Evolutionary conservation across 1,140 invertebrate genomes (phyloP).

Genomic region (Chelonus insularis): DNA sequence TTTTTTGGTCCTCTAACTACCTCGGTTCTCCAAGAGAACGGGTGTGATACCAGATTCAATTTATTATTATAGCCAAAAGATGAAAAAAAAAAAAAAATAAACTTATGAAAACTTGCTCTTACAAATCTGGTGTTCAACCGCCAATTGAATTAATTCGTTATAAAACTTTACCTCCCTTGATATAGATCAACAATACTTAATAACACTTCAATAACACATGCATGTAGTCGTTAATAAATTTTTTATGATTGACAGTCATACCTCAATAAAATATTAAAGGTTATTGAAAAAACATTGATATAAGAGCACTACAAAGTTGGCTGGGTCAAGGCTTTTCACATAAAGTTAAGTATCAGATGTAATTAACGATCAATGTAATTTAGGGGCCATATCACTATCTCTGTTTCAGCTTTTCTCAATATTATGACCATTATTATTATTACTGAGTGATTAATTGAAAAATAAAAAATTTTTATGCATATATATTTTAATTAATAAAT

Average conservation of each 20-base stretch:
- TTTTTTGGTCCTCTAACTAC: conserved; percentile 8
- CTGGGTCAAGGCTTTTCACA: neutral
- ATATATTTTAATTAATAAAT: too few relatives aligned
- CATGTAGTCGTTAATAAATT: neutral
- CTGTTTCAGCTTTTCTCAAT: too few relatives aligned
- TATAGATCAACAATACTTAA: neutral
- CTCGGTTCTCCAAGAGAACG: neutral
- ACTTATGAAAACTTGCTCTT: neutral
- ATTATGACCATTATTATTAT: too few relatives aligned
- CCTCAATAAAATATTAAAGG: neutral
- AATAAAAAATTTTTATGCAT: too few relatives aligned
- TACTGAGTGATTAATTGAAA: too few relatives aligned
- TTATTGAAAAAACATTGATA: neutral
- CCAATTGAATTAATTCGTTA: conserved; percentile 7
- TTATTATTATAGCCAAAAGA: neutral
- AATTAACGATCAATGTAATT: neutral
- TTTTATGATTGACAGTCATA: neutral
- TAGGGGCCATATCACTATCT: neutral
- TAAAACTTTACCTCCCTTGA: neutral
- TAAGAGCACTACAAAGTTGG: neutral
- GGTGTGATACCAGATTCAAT: neutral
- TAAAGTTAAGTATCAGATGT: neutral
- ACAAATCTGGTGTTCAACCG: neutral
- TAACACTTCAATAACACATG: neutral
- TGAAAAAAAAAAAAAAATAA: neutral